Conservation (phyloP, 2,888 invertebrate species). For the Beris morrisii region DNA sequence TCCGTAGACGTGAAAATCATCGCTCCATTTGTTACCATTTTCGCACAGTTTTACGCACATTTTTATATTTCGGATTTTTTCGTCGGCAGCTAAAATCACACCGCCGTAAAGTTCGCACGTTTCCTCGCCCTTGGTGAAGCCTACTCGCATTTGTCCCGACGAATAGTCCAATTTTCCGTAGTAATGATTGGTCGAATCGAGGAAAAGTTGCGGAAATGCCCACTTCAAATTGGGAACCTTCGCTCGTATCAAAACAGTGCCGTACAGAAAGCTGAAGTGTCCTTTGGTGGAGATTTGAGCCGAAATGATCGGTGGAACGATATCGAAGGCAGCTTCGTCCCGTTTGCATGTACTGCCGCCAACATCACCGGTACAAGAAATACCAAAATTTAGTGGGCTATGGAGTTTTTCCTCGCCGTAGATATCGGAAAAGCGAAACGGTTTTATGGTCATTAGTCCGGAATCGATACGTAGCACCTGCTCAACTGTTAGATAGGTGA, state of each 20-base stretch:
- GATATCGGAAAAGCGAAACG: conserved; percentile 37
- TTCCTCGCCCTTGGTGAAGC: conserved; percentile 63
- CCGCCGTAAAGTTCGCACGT: conserved; percentile 54
- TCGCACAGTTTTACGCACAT: conserved; percentile 44
- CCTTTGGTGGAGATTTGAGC: conserved; percentile 64
- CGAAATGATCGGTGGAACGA: conserved; percentile 70
- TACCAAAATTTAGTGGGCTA: conserved; percentile 42
- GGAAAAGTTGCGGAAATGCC: conserved; percentile 71
- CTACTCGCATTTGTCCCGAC: conserved; percentile 74
- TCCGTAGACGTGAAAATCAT: conserved; percentile 68
- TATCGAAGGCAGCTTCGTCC: conserved; percentile 44
- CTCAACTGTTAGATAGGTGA: conserved; percentile 41
- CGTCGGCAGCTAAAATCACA: conserved; percentile 45
- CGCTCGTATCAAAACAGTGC: conserved; percentile 68
- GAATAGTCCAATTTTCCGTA: conserved; percentile 62
- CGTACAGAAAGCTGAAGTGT: conserved; percentile 69
- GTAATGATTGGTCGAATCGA: conserved; percentile 64
- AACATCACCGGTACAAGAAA: conserved; percentile 47
- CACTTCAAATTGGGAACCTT: conserved; percentile 75
- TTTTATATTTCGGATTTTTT: conserved; percentile 46
- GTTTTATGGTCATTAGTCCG: conserved; percentile 44
- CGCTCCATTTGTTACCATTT: conserved; percentile 47
- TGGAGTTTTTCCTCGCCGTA: conserved; percentile 32
- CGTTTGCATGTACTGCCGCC: conserved; percentile 46
- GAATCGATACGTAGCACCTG: conserved; percentile 41